Evolutionary conservation across 2,888 invertebrate genomes (phyloP), one percentile per base, ranked within the genome.

Genomic region (Caenorhabditis becei): DNA sequence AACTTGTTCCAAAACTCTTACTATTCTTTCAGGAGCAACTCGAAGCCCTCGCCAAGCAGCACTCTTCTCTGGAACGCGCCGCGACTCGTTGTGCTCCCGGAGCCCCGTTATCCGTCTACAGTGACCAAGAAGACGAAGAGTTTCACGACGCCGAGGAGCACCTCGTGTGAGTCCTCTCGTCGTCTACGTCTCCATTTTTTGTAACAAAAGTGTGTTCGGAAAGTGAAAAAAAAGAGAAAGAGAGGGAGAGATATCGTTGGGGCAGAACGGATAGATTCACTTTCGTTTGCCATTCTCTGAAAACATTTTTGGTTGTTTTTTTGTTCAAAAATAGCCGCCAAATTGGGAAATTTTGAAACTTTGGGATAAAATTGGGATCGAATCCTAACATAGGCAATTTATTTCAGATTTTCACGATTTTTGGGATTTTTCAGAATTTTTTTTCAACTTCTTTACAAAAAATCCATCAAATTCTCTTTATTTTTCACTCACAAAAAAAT

Each of bases 11-110:
- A 41, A 41, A 49, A 14, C 20, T 11, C 49, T 16, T 41, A 51
- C 32, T 32, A 32, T 32, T 32, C 32, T 32, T 32, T 44, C 96
- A 97, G 91, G 97, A 97, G 91, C 96, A 99, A 93, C 96, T 99
- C 18, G 98, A 99, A 91, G 97, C 97, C 90, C 93, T 99, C 82
- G 99, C 99, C 16, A 94, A 96, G 86, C 99, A 99, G 92, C 98
- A 97, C 92, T 96, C 97, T 72, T 95, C 95, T 89, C 93, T 99
- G 85, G 99, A 99, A 92, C 95, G 96, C 92, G 91, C 89, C 16
- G 96, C 96, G 1, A 80, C 83, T 24, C 54, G 79, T 11, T 56
- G 69, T 41, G 16, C 71, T 41, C 32, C 61, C 1, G 71, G 78
- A 47, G 79, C 61, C 11, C 74, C 67, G 66, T 77, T 88, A 5